Percentiles rank a stretch among this genome's conserved stretches.
Conservation (phyloP, 1,140 invertebrate genomes). For the Neodiprion virginianus region DNA sequence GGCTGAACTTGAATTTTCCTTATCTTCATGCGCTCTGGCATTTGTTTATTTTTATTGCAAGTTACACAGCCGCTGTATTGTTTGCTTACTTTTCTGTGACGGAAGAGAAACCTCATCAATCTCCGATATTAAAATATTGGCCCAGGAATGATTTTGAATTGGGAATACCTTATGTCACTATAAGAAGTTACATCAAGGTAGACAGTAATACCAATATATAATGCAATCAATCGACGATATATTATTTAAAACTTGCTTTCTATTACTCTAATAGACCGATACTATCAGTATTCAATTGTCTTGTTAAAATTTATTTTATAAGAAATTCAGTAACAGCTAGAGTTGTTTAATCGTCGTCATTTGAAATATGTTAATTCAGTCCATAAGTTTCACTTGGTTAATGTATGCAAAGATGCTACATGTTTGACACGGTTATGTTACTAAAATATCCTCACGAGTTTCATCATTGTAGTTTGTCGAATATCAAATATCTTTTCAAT, state of each 20-base stretch:
- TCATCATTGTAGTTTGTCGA: too few relatives aligned
- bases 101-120: slow-evolving; percentile 73
- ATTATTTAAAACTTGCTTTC: background rate
- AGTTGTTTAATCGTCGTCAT: background rate
- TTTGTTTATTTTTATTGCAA: slow-evolving; percentile 79
- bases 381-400: too few relatives aligned
- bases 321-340: background rate
- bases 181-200: slow-evolving; percentile 66
- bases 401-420: too few relatives aligned
- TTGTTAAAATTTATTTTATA: background rate
- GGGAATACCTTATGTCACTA: slow-evolving; percentile 75
- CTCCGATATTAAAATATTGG: slow-evolving; percentile 76
- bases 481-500: too few relatives aligned
- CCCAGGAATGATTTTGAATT: slow-evolving; percentile 76
- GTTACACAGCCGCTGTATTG: slow-evolving; percentile 76
- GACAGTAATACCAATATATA: slow-evolving; percentile 62
- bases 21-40: slow-evolving; percentile 85
- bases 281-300: background rate
- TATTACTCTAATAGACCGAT: background rate
- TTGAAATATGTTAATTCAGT: background rate
- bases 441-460: too few relatives aligned
- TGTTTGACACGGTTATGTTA: too few relatives aligned
- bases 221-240: background rate
- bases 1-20: slow-evolving; percentile 77
- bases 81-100: slow-evolving; percentile 81